Percentiles rank a stretch among this genome's conserved stretches.
These are phyloP conservation scores for Poecilia gillii DNA, from an alignment of 2,797 vertebrate species.

Conservation along the genomic window DNA sequence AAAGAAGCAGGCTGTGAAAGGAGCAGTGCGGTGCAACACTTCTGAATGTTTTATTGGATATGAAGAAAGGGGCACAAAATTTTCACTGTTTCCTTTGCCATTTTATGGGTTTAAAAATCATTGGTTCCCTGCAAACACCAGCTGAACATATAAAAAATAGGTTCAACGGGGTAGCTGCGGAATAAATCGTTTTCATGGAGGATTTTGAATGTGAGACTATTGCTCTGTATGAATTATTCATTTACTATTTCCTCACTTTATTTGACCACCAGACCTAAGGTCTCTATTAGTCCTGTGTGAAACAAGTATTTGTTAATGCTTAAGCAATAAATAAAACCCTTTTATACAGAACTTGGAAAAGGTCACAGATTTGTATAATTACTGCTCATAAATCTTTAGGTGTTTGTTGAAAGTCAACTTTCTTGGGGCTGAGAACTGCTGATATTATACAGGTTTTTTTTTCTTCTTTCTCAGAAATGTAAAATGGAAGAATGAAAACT, in stretches of 20 bases:
- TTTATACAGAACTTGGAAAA: neutral
- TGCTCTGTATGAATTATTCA: neutral
- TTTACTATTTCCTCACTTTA: neutral
- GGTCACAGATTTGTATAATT: constrained; percentile 8
- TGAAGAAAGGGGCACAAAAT: neutral
- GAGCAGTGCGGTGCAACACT: neutral
- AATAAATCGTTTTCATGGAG: neutral
- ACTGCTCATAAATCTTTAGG: neutral
- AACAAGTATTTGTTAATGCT: neutral
- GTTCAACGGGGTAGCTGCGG: neutral
- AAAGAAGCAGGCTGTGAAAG: neutral
- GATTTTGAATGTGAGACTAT: constrained; percentile 1
- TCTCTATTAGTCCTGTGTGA: neutral
- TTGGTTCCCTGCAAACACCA: neutral
- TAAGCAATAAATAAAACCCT: neutral
- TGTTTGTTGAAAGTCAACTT: neutral
- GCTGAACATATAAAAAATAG: neutral
- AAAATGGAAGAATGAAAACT: neutral
- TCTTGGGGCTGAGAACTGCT: neutral
- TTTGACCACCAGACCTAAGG: neutral
- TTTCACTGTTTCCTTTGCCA: neutral
- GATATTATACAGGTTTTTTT: neutral
- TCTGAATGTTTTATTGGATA: constrained; percentile 1
- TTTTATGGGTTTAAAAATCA: neutral
- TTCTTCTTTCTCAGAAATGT: neutral